phyloP scores from a whole-genome alignment of 2,888 invertebrate genomes.

The Mystacides longicornis region DNA sequence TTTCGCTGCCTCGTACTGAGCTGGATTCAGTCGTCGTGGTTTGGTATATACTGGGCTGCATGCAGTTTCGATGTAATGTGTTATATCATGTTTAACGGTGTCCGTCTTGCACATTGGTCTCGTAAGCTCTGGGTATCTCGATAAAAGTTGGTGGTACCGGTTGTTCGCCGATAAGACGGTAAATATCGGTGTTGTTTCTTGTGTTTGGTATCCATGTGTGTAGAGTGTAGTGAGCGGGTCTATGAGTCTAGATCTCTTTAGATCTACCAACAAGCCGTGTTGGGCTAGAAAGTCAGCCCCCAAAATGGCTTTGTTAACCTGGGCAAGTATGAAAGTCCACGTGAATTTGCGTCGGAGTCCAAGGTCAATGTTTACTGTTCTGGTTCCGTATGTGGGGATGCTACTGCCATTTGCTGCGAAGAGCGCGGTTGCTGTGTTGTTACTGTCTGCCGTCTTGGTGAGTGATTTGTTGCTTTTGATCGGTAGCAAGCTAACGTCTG shows the following conservation, averaged over 20 bases:
- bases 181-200: neutral
- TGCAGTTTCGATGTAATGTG: neutral
- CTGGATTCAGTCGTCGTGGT: neutral
- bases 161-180: neutral
- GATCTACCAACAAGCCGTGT: neutral
- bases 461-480: neutral
- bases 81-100: neutral
- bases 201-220: neutral
- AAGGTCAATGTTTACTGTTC: neutral
- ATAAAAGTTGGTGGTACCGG: neutral
- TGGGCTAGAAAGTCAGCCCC: neutral
- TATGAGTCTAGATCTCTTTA: neutral
- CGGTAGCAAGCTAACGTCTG: neutral
- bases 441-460: neutral
- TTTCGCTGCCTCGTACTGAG: neutral
- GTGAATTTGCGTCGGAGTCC: conserved; percentile 3
- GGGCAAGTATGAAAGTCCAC: neutral
- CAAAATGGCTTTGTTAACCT: neutral
- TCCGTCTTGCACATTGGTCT: neutral
- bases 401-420: neutral
- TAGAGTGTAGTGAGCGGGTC: neutral
- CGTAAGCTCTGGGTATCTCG: neutral
- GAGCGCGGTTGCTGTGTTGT: neutral
- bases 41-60: neutral
- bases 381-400: neutral